Conservation (phyloP, 2,888 invertebrate genomes). For the Xylocampa areola region DNA sequence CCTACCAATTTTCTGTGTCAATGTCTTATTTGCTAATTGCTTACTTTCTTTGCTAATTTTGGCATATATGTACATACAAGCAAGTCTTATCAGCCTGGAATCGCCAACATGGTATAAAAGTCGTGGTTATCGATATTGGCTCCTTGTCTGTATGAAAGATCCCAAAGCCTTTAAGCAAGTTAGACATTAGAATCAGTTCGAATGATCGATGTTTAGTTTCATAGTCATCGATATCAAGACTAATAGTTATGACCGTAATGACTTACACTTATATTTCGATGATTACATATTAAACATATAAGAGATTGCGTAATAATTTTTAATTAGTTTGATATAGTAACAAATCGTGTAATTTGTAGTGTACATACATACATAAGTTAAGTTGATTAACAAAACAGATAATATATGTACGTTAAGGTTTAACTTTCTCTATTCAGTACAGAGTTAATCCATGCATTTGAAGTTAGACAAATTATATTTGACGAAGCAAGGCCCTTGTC, state of each 20-base stretch:
- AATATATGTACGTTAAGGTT: constrained; percentile 23
- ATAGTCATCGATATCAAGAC: neutral
- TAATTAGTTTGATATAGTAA: neutral
- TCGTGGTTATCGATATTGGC: too few relatives aligned
- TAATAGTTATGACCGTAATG: neutral
- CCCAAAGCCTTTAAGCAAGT: too few relatives aligned
- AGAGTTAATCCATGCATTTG: constrained; percentile 8
- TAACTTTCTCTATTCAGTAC: constrained; percentile 13
- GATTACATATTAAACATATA: too few relatives aligned
- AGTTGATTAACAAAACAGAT: constrained; percentile 24
- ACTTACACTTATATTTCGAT: too few relatives aligned
- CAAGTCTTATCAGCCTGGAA: too few relatives aligned
- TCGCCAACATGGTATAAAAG: too few relatives aligned
- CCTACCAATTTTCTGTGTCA: too few relatives aligned
- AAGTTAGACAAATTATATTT: constrained; percentile 1
- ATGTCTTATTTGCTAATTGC: too few relatives aligned
- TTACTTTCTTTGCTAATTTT: too few relatives aligned
- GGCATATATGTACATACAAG: too few relatives aligned
- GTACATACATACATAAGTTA: neutral
- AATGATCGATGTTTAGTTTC: constrained; percentile 4
- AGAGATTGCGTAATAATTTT: constrained; percentile 1
- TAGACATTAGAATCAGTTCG: too few relatives aligned
- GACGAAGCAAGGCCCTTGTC: neutral
- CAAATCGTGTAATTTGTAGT: neutral
- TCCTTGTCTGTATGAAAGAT: too few relatives aligned